phyloP scores from a whole-genome alignment of 2,797 vertebrate species.

The Pangasius mekongensis region DNA sequence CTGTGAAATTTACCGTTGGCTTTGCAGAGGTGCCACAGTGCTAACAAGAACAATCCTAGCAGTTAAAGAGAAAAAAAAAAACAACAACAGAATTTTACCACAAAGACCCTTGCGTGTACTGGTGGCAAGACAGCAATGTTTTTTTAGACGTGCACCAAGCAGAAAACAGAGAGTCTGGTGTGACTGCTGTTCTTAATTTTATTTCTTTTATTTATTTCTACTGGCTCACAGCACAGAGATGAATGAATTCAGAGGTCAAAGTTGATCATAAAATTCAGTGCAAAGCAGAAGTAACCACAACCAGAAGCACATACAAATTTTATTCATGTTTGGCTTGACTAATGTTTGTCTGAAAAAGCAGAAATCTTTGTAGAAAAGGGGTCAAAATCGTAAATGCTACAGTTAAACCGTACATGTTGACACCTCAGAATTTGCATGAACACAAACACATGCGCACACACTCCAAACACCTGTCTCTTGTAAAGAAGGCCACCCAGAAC shows the following conservation, averaged over 20 bases:
- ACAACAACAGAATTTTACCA: neutral
- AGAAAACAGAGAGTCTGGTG: neutral
- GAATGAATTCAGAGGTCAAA: neutral
- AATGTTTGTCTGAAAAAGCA: neutral
- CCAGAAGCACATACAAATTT: neutral
- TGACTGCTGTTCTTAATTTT: neutral
- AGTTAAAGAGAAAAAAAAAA: neutral
- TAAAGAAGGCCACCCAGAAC: neutral
- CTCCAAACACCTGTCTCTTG: neutral
- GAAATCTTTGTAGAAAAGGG: neutral
- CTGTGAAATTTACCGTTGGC: neutral
- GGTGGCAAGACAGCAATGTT: too few relatives aligned
- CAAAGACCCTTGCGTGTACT: neutral
- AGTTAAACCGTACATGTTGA: neutral
- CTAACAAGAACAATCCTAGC: neutral
- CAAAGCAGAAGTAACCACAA: neutral
- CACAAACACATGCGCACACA: neutral
- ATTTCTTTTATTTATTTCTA: neutral
- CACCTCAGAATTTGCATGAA: conserved; percentile 2
- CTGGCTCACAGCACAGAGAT: neutral
- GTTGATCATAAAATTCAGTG: neutral
- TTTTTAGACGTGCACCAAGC: neutral
- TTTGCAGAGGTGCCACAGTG: neutral
- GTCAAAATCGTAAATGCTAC: neutral
- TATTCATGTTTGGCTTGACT: neutral